A percentile compares a stretch with the other conserved stretches of the same genome.
phyloP scores from a whole-genome alignment of 1,140 invertebrate genomes.

The Bombus huntii region DNA sequence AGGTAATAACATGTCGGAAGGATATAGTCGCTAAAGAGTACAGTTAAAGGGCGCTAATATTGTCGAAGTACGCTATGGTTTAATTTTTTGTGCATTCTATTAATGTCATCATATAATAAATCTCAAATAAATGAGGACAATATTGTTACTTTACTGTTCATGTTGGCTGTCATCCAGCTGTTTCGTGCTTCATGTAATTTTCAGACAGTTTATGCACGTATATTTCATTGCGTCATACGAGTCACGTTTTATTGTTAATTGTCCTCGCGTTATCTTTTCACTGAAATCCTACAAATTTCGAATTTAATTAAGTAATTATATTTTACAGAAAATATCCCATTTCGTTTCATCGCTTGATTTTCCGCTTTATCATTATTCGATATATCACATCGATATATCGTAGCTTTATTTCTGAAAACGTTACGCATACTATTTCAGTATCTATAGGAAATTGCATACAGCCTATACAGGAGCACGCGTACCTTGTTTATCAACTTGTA shows the following conservation, averaged over 20 bases:
- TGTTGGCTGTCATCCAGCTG: background rate
- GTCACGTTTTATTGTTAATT: background rate
- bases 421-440: background rate
- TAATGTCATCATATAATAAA: background rate
- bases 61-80: background rate
- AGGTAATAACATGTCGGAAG: too few species aligned
- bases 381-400: background rate
- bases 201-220: slow-evolving; percentile 2
- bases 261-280: background rate
- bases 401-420: background rate
- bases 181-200: slow-evolving; percentile 8
- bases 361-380: background rate
- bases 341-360: too few species aligned
- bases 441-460: background rate
- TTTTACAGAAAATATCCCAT: background rate
- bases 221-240: slow-evolving; percentile 12
- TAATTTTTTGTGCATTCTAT: background rate
- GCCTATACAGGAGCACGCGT: too few species aligned
- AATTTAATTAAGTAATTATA: background rate
- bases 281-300: background rate
- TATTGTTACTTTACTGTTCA: background rate
- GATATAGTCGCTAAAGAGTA: background rate
- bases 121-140: background rate
- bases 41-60: background rate
- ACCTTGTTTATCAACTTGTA: background rate